Evolutionary conservation across 2,888 invertebrate genomes (phyloP), one percentile per base, ranked within the genome.

Genomic region (Agrochola lota): DNA sequence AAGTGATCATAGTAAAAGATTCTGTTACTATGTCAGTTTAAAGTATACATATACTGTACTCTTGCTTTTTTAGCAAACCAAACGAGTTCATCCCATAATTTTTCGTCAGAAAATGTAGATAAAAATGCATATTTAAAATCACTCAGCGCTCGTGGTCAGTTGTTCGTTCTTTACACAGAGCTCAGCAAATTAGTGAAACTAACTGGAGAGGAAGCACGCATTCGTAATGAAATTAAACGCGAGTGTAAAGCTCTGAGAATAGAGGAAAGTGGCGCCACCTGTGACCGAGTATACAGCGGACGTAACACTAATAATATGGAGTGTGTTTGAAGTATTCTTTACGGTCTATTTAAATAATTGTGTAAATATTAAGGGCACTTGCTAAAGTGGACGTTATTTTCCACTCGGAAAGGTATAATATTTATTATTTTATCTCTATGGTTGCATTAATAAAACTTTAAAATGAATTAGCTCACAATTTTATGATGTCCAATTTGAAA

Each of bases 151-250:
- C 66, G 72, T 77, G 81, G 83, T 77, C 85, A 80, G 71, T 35
- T 57, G 66, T 52, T 66, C 49, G 17, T 81, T 75, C 74, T 82
- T 82, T 60, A 67, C 69, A 82, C 66, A 77, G 75, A 73, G 67
- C 78, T 85, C 67, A 59, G 72, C 52, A 82, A 75, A 85, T 73
- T 73, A 71, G 83, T 76, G 67, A 67, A 85, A 84, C 85, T 78
- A 84, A 82, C 75, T 62, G 35, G 57, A 68, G 73, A 85, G 84
- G 83, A 84, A 84, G 78, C 75, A 78, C 83, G 85, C 84, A 82
- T 85, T 84, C 63, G 64, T 85, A 85, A 84, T 84, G 67, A 82
- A 84, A 85, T 84, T 82, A 73, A 84, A 85, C 67, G 64, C 60
- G 82, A 78, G 62, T 73, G 62, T 75, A 78, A 84, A 82, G 78